phyloP scores from a whole-genome alignment of 2,113 vertebrate genomes.

The Choloepus hoffmanni region DNA sequence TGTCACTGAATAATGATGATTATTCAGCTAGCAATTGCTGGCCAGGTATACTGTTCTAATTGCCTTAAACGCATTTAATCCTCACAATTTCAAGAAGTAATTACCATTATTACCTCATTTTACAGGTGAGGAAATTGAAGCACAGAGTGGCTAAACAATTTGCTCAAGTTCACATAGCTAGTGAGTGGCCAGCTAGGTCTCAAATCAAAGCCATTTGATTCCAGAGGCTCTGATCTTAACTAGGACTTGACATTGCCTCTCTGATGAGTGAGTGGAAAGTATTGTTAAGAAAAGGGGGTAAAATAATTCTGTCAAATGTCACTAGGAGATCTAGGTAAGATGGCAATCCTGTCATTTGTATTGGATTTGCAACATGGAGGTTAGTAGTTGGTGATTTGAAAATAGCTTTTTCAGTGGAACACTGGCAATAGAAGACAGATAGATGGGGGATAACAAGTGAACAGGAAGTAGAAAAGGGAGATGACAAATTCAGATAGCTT shows the following conservation, averaged over 20 bases:
- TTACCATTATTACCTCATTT: background rate
- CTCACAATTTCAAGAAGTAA: slow-evolving; percentile 33
- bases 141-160: background rate
- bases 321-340: background rate
- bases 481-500: background rate
- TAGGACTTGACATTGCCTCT: background rate
- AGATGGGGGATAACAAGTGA: background rate
- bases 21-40: background rate
- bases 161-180: background rate
- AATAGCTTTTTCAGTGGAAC: background rate
- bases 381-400: background rate
- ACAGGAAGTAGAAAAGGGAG: background rate
- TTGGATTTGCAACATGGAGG: background rate
- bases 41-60: background rate
- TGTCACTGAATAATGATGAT: background rate
- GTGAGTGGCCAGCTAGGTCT: background rate
- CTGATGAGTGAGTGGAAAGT: background rate
- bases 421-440: background rate
- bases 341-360: background rate
- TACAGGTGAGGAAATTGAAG: background rate
- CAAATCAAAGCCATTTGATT: slow-evolving; percentile 1
- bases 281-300: background rate
- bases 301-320: background rate
- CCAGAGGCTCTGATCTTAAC: slow-evolving; percentile 28
- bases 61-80: slow-evolving; percentile 13